Percentiles rank a stretch among this genome's conserved stretches.
These are phyloP conservation scores for Emesis castigata DNA, from an alignment of 2,888 invertebrate species.

Conservation along the genomic window DNA sequence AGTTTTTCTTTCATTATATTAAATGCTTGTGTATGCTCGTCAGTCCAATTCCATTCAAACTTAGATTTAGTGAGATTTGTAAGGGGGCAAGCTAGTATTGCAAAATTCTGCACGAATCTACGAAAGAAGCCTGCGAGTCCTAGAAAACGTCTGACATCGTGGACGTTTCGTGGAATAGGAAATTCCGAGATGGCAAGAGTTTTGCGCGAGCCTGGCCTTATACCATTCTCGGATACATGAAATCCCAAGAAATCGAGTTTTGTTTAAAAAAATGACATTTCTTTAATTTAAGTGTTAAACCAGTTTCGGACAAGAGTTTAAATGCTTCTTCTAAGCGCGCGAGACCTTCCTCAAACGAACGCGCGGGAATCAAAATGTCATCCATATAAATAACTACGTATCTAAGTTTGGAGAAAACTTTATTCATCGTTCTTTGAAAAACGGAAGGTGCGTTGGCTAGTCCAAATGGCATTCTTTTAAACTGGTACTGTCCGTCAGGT, in stretches of 20 bases:
- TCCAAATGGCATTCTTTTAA: not conserved
- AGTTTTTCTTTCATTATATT: constrained; percentile 14
- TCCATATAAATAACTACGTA: constrained; percentile 61
- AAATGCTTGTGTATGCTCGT: constrained; percentile 18
- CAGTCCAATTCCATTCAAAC: constrained; percentile 28
- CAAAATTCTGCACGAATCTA: constrained; percentile 64
- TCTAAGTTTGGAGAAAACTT: not conserved
- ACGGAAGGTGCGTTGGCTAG: too few relatives aligned
- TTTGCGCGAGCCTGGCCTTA: constrained; percentile 63
- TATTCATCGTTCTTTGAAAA: not conserved
- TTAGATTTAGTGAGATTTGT: constrained; percentile 25
- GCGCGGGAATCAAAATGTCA: constrained; percentile 63
- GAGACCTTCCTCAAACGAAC: constrained; percentile 49
- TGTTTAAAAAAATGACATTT: constrained; percentile 66
- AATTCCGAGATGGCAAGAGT: constrained; percentile 58
- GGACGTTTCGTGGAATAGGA: constrained; percentile 56
- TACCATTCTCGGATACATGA: constrained; percentile 53
- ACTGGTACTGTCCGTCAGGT: constrained; percentile 49
- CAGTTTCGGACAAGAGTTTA: constrained; percentile 28
- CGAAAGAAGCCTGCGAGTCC: constrained; percentile 54
- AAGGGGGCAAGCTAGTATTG: constrained; percentile 28
- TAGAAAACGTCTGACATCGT: constrained; percentile 69
- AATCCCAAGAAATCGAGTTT: constrained; percentile 65
- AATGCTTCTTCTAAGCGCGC: constrained; percentile 45
- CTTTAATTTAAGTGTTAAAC: constrained; percentile 61